These are phyloP conservation scores for Candidula unifasciata DNA, from an alignment of 2,888 invertebrate genomes.

Conservation along the genomic window DNA sequence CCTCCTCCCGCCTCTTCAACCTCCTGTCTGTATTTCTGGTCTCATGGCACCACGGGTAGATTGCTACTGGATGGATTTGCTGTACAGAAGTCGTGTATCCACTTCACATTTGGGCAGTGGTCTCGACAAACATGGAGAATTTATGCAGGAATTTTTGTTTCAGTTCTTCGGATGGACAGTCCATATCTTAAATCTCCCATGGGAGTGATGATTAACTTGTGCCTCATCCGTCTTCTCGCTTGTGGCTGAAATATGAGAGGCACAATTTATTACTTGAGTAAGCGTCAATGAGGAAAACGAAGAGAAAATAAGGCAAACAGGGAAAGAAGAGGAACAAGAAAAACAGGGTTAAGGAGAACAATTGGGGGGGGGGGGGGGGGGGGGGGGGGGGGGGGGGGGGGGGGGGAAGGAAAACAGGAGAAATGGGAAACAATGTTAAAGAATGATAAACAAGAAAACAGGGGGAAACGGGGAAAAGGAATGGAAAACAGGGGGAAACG, in stretches of 20 bases:
- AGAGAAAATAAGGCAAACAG: background rate
- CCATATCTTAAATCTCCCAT: no score
- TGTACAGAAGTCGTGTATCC: background rate
- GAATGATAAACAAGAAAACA: background rate
- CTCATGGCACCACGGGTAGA: background rate
- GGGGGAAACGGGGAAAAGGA: background rate
- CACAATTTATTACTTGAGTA: no score
- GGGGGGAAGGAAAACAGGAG: background rate
- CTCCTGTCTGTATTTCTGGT: background rate
- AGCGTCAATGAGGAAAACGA: background rate
- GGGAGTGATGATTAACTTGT: no score
- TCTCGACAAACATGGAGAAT: background rate
- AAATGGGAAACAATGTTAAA: background rate
- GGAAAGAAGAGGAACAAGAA: background rate
- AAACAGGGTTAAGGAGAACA: background rate
- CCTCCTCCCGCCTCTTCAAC: no score
- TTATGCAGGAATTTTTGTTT: background rate
- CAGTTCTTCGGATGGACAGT: no score
- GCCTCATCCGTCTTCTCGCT: no score
- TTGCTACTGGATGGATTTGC: background rate
- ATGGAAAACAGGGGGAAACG: background rate
- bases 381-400: background rate
- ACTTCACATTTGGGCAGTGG: background rate
- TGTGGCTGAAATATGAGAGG: no score
- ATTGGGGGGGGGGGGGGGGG: background rate